phyloP scores from a whole-genome alignment of 2,888 invertebrate genomes.

The Zootermopsis nevadensis region DNA sequence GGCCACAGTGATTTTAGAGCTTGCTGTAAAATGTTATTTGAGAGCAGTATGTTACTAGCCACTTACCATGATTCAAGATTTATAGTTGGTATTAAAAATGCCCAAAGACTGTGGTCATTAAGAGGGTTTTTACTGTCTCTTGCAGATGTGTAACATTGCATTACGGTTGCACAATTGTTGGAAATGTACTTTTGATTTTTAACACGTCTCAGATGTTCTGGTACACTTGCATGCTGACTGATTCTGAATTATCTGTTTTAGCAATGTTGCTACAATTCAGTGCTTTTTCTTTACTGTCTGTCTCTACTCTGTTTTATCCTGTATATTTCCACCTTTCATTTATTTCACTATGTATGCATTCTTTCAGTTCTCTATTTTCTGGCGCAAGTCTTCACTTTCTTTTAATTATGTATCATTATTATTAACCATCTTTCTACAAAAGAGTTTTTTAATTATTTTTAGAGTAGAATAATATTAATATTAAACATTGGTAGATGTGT shows the following conservation, averaged over 20 bases:
- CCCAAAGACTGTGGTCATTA: too few species aligned
- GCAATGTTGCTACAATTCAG: too few species aligned
- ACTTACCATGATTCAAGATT: too few species aligned
- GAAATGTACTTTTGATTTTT: background rate
- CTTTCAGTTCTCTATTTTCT: conserved; percentile 13
- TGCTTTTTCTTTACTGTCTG: background rate
- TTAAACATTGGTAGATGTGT: background rate
- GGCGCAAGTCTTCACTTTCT: background rate
- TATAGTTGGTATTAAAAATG: too few species aligned
- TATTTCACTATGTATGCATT: too few species aligned
- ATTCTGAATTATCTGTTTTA: background rate
- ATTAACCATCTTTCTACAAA: background rate
- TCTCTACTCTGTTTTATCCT: background rate
- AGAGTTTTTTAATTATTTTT: background rate
- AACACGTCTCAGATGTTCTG: background rate
- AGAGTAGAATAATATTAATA: background rate
- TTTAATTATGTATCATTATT: conserved; percentile 4
- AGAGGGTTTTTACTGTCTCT: background rate
- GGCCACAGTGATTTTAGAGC: too few species aligned
- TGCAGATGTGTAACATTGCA: background rate
- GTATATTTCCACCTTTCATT: too few species aligned
- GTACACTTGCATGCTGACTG: background rate
- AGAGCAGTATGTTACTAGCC: too few species aligned
- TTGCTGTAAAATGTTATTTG: too few species aligned
- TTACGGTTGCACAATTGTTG: background rate